Percentiles rank a stretch among this genome's conserved stretches.
phyloP scores from a whole-genome alignment of 2,797 vertebrate species.

The Coregonus ussuriensis region DNA sequence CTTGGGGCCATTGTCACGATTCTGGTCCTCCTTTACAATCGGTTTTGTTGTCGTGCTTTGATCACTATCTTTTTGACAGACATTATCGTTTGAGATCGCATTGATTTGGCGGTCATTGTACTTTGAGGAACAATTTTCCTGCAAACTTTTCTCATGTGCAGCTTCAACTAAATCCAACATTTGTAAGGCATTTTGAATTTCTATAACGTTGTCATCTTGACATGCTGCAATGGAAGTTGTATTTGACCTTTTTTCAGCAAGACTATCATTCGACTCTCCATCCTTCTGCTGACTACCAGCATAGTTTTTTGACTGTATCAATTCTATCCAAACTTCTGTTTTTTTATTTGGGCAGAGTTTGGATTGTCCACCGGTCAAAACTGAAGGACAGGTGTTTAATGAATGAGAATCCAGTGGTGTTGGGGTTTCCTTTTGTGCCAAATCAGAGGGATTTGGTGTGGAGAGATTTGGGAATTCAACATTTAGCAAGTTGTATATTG shows the following conservation, averaged over 20 bases:
- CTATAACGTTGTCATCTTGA: slow-evolving; percentile 85
- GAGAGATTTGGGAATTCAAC: slow-evolving; percentile 62
- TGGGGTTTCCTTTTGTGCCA: slow-evolving; percentile 71
- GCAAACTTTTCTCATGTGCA: slow-evolving; percentile 63
- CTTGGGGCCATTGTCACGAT: slow-evolving; percentile 83
- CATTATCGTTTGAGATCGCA: slow-evolving; percentile 53
- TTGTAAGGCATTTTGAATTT: slow-evolving; percentile 90
- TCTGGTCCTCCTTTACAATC: slow-evolving; percentile 75
- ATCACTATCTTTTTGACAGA: slow-evolving; percentile 57
- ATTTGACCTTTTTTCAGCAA: slow-evolving; percentile 49
- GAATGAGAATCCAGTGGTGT: slow-evolving; percentile 56
- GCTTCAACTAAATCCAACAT: slow-evolving; percentile 88
- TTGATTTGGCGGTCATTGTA: slow-evolving; percentile 58
- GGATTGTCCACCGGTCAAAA: slow-evolving; percentile 40
- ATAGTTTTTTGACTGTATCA: background rate
- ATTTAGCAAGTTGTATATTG: slow-evolving; percentile 62
- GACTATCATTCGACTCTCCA: background rate
- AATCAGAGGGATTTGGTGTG: slow-evolving; percentile 37
- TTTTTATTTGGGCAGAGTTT: background rate
- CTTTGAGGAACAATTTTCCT: slow-evolving; percentile 52
- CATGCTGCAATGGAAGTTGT: slow-evolving; percentile 61
- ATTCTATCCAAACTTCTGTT: background rate
- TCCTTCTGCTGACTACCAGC: slow-evolving; percentile 55
- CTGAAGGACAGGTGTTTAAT: slow-evolving; percentile 45
- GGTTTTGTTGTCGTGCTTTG: slow-evolving; percentile 46